Evolutionary conservation across 2,888 invertebrate species (phyloP).

Genomic region (Chorisops tibialis): DNA sequence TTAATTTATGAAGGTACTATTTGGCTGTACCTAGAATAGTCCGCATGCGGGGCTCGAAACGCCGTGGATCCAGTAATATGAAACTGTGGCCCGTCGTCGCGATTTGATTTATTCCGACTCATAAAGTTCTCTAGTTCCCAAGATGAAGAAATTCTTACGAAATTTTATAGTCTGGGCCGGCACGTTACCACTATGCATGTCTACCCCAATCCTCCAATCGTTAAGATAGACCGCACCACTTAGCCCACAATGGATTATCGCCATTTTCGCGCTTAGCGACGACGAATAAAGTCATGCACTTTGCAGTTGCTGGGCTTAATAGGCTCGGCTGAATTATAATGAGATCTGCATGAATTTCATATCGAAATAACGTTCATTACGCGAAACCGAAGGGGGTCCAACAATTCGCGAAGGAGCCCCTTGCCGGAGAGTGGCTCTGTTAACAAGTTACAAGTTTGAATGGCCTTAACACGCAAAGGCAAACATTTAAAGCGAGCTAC

Average conservation of each 20-base stretch:
- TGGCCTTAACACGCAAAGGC: conserved; percentile 11
- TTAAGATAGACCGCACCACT: too few species aligned
- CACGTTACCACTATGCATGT: neutral
- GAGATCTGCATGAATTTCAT: conserved; percentile 18
- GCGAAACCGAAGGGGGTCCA: conserved; percentile 12
- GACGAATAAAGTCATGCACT: conserved; percentile 18
- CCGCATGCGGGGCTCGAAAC: neutral
- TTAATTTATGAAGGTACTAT: conserved; percentile 7
- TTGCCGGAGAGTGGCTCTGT: neutral
- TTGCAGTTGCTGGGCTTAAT: conserved; percentile 20
- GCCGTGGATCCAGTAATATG: neutral
- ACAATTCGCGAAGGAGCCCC: neutral
- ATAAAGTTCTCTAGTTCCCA: conserved; percentile 4
- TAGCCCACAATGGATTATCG: neutral
- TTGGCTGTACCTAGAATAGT: neutral
- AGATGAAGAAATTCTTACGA: conserved; percentile 15
- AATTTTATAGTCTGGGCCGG: conserved; percentile 6
- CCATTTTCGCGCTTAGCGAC: conserved; percentile 7
- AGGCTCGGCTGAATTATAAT: conserved; percentile 17
- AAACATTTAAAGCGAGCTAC: neutral
- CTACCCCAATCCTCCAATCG: neutral
- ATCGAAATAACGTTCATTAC: conserved; percentile 23
- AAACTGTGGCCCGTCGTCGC: conserved; percentile 3
- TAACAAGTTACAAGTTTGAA: neutral
- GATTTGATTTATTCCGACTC: conserved; percentile 18